Percentiles rank a stretch among this genome's conserved stretches.
These are phyloP conservation scores for Sitodiplosis mosellana DNA, from an alignment of 1,140 invertebrate species.

Conservation along the genomic window DNA sequence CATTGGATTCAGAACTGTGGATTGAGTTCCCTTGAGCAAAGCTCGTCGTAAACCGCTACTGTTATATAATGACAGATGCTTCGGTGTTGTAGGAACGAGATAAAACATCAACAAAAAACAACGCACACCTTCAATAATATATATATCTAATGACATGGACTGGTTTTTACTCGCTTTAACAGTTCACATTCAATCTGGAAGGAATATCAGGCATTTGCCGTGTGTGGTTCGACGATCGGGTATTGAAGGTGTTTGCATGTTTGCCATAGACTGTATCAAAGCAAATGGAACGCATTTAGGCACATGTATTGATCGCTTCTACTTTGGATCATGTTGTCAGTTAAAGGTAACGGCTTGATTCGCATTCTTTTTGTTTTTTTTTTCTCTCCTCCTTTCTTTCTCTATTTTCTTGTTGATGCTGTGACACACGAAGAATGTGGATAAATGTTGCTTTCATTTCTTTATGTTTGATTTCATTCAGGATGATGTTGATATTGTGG, in stretches of 20 bases:
- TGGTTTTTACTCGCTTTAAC: no score
- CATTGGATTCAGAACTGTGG: no score
- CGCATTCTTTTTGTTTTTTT: no score
- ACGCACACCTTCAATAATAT: no score
- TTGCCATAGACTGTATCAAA: constrained; percentile 81
- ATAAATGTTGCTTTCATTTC: no score
- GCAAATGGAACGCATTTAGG: constrained; percentile 77
- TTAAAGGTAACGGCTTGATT: constrained; percentile 23
- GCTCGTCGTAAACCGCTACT: no score
- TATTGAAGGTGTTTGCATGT: constrained; percentile 78
- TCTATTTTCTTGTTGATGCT: neutral
- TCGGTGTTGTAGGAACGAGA: no score
- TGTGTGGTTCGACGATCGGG: constrained; percentile 62
- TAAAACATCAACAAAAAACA: no score
- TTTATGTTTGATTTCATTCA: constrained; percentile 6
- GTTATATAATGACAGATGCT: no score
- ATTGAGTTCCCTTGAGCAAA: no score
- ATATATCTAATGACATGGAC: no score
- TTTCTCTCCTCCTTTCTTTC: no score
- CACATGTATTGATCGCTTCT: constrained; percentile 80
- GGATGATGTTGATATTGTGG: constrained; percentile 17
- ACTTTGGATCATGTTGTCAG: constrained; percentile 80
- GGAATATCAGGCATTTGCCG: constrained; percentile 71
- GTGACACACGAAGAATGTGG: neutral
- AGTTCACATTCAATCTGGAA: constrained; percentile 35